Evolutionary conservation across 1,140 invertebrate genomes (phyloP).

Genomic region (Drosophila trapezifrons): DNA sequence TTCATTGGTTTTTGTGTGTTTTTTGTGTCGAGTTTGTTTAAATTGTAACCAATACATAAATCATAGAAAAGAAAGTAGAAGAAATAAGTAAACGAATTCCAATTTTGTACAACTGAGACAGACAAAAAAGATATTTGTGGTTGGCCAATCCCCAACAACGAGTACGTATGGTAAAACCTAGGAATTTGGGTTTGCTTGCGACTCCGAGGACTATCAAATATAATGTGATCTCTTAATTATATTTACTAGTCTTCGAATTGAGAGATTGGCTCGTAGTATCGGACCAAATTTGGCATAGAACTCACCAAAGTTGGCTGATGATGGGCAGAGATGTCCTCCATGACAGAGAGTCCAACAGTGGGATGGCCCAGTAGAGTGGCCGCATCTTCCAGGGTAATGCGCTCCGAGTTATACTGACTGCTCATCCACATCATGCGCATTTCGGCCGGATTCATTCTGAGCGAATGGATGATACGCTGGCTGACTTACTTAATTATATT

Average conservation of each 20-base stretch:
- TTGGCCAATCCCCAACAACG: constrained; percentile 49
- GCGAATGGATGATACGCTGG: constrained; percentile 5
- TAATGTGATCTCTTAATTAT: constrained; percentile 31
- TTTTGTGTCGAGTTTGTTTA: constrained; percentile 55
- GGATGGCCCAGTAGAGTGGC: constrained; percentile 69
- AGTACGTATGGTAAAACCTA: constrained; percentile 36
- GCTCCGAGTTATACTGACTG: constrained; percentile 85
- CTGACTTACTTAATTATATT: constrained; percentile 5
- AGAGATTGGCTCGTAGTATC: constrained; percentile 42
- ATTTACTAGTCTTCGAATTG: constrained; percentile 42
- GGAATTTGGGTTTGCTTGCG: constrained; percentile 67
- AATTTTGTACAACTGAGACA: constrained; percentile 65
- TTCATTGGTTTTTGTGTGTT: constrained; percentile 38
- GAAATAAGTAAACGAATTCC: constrained; percentile 81
- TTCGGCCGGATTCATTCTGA: constrained; percentile 85
- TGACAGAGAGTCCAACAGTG: constrained; percentile 78
- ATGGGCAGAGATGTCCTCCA: constrained; percentile 73
- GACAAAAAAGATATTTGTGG: constrained; percentile 50
- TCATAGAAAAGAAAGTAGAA: constrained; percentile 83
- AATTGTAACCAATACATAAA: constrained; percentile 79
- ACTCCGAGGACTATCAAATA: constrained; percentile 49
- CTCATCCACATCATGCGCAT: constrained; percentile 91
- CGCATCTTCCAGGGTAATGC: constrained; percentile 77
- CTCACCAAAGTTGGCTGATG: constrained; percentile 81
- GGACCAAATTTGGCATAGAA: constrained; percentile 4